Evolutionary conservation across 1,140 invertebrate species (phyloP).

Genomic region (Aphidius gifuensis): DNA sequence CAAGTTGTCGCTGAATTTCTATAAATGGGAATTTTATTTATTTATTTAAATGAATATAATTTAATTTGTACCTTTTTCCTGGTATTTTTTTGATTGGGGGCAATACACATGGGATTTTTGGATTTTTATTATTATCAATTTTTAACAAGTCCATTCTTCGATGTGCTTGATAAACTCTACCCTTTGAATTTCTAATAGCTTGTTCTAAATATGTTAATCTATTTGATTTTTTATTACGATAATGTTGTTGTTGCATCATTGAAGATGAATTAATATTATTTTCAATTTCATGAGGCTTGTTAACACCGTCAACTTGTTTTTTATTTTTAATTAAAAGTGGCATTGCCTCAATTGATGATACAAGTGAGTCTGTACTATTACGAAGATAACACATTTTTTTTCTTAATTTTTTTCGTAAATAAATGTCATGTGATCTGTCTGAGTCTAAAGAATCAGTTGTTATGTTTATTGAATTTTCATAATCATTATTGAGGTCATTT

Average conservation of each 20-base stretch:
- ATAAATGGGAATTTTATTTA: slow-evolving; percentile 18
- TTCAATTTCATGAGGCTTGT: too few species aligned
- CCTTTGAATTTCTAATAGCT: slow-evolving; percentile 16
- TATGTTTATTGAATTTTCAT: slow-evolving; percentile 1
- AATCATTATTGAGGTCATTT: not conserved
- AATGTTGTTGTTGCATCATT: not conserved
- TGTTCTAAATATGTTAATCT: slow-evolving; percentile 21
- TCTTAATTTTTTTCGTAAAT: slow-evolving; percentile 25
- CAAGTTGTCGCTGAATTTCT: slow-evolving; percentile 38
- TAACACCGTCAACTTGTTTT: not conserved
- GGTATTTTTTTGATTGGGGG: not conserved
- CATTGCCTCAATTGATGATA: slow-evolving; percentile 32
- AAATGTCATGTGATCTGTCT: slow-evolving; percentile 2
- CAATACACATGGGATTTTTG: too few species aligned
- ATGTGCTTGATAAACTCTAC: slow-evolving; percentile 19
- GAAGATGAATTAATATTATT: too few species aligned
- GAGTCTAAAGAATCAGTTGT: slow-evolving; percentile 20
- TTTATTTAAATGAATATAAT: not conserved
- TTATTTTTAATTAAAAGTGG: not conserved
- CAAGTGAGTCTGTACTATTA: slow-evolving; percentile 34
- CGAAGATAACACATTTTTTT: slow-evolving; percentile 33
- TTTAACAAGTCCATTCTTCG: slow-evolving; percentile 20
- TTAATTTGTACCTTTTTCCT: not conserved
- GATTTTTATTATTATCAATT: not conserved
- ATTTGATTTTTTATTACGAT: slow-evolving; percentile 3